Conservation (phyloP, 2,888 invertebrate genomes). For the Amiota mariae region DNA sequence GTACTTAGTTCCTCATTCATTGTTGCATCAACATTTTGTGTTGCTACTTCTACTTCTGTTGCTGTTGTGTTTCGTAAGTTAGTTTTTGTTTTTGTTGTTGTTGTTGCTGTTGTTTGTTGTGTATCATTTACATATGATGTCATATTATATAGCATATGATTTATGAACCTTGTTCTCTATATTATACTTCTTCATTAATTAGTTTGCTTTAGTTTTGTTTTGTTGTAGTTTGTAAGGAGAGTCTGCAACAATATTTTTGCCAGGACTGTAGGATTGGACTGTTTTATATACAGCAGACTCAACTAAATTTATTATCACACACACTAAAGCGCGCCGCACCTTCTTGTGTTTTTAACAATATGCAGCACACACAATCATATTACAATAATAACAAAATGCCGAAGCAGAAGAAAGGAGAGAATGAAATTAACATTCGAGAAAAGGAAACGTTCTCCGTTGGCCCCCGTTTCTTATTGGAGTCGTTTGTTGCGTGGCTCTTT, state of each 20-base stretch:
- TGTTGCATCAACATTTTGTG: background rate
- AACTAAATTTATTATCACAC: no score
- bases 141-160: conserved; percentile 13
- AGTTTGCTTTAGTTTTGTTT: background rate
- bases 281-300: background rate
- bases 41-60: background rate
- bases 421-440: no score
- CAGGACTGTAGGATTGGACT: conserved; percentile 22
- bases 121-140: conserved; percentile 28
- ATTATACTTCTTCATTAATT: background rate
- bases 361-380: background rate
- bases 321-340: conserved; percentile 10
- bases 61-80: background rate
- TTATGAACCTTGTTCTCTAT: background rate
- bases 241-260: conserved; percentile 3
- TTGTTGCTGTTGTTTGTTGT: background rate
- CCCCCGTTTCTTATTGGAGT: background rate
- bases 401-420: background rate
- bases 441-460: no score
- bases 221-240: background rate
- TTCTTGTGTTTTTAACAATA: conserved; percentile 11
- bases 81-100: background rate
- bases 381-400: background rate
- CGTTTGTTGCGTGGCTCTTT: background rate
- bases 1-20: background rate